These are phyloP conservation scores for Akabosia matsudoensis DNA, from an alignment of 1,140 invertebrate species.

Conservation along the genomic window DNA sequence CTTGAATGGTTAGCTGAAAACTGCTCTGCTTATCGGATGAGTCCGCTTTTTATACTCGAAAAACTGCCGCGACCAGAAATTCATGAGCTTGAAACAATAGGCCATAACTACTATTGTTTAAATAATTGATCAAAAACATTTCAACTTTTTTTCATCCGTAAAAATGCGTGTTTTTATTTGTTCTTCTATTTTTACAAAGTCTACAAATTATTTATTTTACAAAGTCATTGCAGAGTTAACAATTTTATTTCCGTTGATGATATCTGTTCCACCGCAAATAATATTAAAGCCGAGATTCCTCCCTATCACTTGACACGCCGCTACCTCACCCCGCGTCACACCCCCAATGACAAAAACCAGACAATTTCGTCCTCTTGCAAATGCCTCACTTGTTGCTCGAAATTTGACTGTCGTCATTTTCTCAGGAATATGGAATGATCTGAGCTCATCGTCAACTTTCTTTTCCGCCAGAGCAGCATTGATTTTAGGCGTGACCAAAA, in stretches of 20 bases:
- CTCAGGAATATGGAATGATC: constrained; percentile 36
- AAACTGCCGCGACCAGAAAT: too few species aligned
- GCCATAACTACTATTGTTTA: too few species aligned
- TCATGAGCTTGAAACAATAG: too few species aligned
- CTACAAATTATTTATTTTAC: neutral
- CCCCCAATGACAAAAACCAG: constrained; percentile 45
- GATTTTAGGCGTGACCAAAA: constrained; percentile 34
- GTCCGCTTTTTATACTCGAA: too few species aligned
- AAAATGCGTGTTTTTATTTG: too few species aligned
- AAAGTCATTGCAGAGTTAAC: neutral
- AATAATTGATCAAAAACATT: too few species aligned
- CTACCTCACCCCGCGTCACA: constrained; percentile 41
- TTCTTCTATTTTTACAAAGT: too few species aligned
- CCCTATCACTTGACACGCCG: constrained; percentile 38
- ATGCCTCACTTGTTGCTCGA: constrained; percentile 36
- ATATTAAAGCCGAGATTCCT: constrained; percentile 43
- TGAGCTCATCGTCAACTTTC: constrained; percentile 42
- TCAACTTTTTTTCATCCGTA: too few species aligned
- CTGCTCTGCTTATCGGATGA: too few species aligned
- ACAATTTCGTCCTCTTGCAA: constrained; percentile 40
- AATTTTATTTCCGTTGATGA: constrained; percentile 44
- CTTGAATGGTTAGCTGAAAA: too few species aligned
- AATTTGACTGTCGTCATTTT: constrained; percentile 28
- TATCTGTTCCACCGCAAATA: constrained; percentile 43
- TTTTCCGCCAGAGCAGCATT: constrained; percentile 36